Evolutionary conservation across 2,797 vertebrate genomes (phyloP), one percentile per base, ranked within the genome.

Genomic region (Pelobates cultripes): DNA sequence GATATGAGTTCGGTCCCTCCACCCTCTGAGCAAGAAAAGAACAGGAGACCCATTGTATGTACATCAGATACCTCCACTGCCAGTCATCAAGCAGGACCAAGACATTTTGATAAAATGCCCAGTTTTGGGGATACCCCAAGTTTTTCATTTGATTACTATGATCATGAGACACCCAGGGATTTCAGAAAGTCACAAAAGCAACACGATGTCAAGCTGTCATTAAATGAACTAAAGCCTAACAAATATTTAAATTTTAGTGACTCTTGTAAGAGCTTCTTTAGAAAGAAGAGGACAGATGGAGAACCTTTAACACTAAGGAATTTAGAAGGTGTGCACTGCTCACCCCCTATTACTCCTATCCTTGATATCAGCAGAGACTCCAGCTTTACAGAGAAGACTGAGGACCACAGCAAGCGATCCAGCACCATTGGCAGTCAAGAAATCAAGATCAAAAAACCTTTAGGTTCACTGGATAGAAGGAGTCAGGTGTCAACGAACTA

Each of bases 261-360:
- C 15, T 89, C 92, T 2, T 92, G 89, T 92, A 88, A 88, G 14
- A 73, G 82, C 17, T 42, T 91, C 43, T 69, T 90, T 8, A 84
- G 83, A 28, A 91, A 87, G 44, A 28, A 63, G 41, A 72, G 9
- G 2, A 43, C 55, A 78, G 9, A 43, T 55, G 64, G 77, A 67
- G 72, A 80, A 67, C 41, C 85, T 17, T 44, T 67, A 2, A 70
- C 68, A 66, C 7, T 79, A 42, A 79, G 28, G 0, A 69, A 66
- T 28, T 80, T 92, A 70, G 90, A 93, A n/a, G 92, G 89, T 15
- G 90, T 87, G 60, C 86, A 86, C 55, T 85, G 89, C 73, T 93
- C 94, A 44, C 93, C 92, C 0, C 93, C 93, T 0, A 88, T 91
- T 1, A 92, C 91, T 75, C 93, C 93, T 0, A 82, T 91, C n/a